phyloP scores from a whole-genome alignment of 2,797 vertebrate species.

The Picus viridis region DNA sequence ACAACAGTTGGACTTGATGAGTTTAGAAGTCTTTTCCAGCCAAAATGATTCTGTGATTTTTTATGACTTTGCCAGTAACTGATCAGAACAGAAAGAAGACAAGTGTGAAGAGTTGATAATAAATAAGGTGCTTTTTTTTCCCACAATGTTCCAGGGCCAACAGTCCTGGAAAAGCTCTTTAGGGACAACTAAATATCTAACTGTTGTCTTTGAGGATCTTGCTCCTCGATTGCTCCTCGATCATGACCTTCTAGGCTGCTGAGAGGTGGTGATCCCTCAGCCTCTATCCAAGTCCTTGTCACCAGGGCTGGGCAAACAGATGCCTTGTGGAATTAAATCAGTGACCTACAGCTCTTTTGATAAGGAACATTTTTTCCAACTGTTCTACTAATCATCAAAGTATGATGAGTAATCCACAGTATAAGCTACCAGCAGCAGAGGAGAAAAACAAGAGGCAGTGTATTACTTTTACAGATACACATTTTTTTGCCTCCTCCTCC shows the following conservation, averaged over 20 bases:
- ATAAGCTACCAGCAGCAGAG: neutral
- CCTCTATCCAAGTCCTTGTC: neutral
- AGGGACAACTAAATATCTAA: neutral
- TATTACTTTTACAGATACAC: neutral
- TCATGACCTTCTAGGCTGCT: neutral
- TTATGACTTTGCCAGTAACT: neutral
- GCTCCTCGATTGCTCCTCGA: neutral
- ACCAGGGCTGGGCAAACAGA: neutral
- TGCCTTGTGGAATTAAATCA: neutral
- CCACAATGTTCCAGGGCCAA: neutral
- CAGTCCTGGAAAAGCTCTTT: neutral
- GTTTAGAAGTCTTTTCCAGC: no score
- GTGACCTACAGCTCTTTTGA: neutral
- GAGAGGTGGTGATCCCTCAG: neutral
- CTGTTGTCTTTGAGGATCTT: neutral
- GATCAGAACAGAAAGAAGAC: neutral
- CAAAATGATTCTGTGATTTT: no score
- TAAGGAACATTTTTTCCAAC: neutral
- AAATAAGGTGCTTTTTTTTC: neutral
- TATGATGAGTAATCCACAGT: neutral
- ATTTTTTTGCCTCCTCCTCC: neutral
- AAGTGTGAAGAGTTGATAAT: neutral
- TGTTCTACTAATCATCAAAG: neutral
- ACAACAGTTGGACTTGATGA: no score
- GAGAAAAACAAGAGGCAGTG: neutral